Evolutionary conservation across 2,113 vertebrate genomes (phyloP).

Genomic region (Neotoma lepida): DNA sequence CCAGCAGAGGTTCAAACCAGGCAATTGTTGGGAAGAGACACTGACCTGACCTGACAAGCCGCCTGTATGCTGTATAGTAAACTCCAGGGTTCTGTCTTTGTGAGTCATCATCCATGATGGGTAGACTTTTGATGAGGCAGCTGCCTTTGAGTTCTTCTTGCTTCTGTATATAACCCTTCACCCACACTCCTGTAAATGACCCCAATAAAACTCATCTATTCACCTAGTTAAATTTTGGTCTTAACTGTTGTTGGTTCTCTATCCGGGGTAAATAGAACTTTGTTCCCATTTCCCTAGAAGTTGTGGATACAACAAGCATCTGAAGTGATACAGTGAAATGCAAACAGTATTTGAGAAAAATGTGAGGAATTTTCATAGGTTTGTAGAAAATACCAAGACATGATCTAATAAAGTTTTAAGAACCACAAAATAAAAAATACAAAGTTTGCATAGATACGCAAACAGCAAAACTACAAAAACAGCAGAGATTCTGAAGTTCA

Average conservation of each 20-base stretch:
- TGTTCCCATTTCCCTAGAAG: background rate
- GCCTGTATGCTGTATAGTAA: background rate
- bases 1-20: background rate
- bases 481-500: background rate
- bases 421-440: background rate
- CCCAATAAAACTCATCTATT: background rate
- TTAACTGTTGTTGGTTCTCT: background rate
- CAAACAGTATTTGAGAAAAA: slow-evolving; percentile 13
- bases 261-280: background rate
- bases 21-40: too few relatives aligned
- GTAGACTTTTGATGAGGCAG: background rate
- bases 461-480: background rate
- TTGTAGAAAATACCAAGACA: slow-evolving; percentile 29
- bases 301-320: background rate
- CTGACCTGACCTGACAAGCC: background rate
- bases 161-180: background rate
- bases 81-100: background rate
- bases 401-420: background rate
- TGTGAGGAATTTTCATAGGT: background rate
- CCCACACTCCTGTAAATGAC: background rate
- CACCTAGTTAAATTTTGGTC: background rate
- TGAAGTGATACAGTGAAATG: background rate
- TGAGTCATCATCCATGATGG: background rate
- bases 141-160: background rate
- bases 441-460: background rate